Percentiles rank a stretch among this genome's conserved stretches.
Conservation (phyloP, 1,140 invertebrate genomes). For the Nephila pilipes region DNA sequence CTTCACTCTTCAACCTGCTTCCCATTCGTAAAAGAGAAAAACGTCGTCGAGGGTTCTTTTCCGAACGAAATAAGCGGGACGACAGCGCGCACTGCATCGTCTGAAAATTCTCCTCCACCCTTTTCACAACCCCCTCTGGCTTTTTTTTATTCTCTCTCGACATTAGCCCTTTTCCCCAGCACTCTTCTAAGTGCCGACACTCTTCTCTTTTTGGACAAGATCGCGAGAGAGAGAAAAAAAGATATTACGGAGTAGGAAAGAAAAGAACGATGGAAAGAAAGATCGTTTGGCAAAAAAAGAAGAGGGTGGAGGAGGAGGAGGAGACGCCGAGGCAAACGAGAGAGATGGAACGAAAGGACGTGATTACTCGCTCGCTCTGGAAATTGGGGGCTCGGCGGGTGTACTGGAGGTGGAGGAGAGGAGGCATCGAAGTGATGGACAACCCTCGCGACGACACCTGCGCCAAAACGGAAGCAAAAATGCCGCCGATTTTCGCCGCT, state of each 20-base stretch:
- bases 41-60: not conserved
- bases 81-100: not conserved
- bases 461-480: constrained; percentile 75
- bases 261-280: constrained; percentile 2
- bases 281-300: constrained; percentile 37
- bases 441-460: constrained; percentile 74
- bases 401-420: constrained; percentile 4
- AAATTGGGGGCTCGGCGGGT: constrained; percentile 34
- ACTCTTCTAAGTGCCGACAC: constrained; percentile 27
- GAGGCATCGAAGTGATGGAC: constrained; percentile 64
- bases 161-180: constrained; percentile 29
- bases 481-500: constrained; percentile 49
- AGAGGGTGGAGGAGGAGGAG: constrained; percentile 1
- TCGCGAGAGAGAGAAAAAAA: not conserved
- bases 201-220: constrained; percentile 29
- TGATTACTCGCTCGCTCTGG: constrained; percentile 71
- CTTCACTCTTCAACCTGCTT: not conserved
- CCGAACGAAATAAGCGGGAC: not conserved
- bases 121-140: not conserved
- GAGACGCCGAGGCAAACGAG: not conserved
- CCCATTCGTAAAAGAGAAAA: not conserved
- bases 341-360: constrained; percentile 40
- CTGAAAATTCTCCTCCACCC: not conserved
- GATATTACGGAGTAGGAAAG: not conserved
- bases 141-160: constrained; percentile 5